Conservation (phyloP, 2,797 vertebrate species). For the Spea hammondii region DNA sequence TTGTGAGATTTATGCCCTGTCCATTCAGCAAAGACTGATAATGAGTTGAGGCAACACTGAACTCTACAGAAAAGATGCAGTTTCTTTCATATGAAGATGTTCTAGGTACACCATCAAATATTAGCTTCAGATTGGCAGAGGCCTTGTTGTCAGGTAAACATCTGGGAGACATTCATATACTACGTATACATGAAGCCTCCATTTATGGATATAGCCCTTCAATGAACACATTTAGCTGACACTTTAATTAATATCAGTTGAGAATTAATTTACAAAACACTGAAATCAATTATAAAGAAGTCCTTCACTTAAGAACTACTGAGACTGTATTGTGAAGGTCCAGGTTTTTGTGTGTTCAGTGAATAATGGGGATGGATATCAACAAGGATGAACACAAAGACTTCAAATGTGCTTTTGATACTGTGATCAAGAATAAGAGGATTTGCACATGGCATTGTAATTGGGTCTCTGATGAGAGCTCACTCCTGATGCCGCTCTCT, state of each 20-base stretch:
- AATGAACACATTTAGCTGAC: background rate
- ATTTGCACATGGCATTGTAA: conserved; percentile 26
- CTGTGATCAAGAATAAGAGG: conserved; percentile 32
- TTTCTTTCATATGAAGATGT: too few species aligned
- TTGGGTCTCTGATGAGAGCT: conserved; percentile 23
- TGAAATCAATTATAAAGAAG: background rate
- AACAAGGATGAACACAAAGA: conserved; percentile 32
- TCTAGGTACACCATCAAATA: too few species aligned
- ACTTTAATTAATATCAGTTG: background rate
- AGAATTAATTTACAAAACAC: background rate
- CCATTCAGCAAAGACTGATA: too few species aligned
- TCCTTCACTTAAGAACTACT: background rate
- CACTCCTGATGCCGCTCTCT: background rate
- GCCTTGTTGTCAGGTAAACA: too few species aligned
- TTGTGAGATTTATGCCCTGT: too few species aligned
- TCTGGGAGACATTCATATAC: too few species aligned
- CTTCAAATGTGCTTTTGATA: conserved; percentile 36
- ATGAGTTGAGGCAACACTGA: too few species aligned
- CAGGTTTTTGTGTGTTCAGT: conserved; percentile 15
- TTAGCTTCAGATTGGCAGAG: too few species aligned
- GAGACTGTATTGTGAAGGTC: conserved; percentile 1
- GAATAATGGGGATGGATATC: conserved; percentile 38
- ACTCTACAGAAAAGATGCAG: too few species aligned
- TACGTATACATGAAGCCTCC: background rate
- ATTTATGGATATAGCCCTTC: background rate